These are phyloP conservation scores for Drosophila subsilvestris DNA, from an alignment of 2,888 invertebrate species.

Conservation along the genomic window DNA sequence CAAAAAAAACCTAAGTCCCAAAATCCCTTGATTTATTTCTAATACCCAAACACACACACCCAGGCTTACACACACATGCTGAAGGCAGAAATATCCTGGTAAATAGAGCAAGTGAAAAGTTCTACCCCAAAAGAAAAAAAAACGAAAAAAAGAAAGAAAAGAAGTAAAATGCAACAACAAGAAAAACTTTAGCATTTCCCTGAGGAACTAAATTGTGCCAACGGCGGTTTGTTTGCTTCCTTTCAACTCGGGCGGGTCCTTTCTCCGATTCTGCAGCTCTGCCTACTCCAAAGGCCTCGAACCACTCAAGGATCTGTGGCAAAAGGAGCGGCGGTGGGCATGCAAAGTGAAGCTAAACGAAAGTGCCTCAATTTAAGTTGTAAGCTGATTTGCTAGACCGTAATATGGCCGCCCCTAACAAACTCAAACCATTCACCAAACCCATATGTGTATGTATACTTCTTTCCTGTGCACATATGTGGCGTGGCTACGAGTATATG, in stretches of 20 bases:
- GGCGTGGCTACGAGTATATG: constrained; percentile 28
- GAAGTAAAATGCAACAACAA: constrained; percentile 36
- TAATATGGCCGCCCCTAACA: constrained; percentile 49
- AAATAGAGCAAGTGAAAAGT: constrained; percentile 75
- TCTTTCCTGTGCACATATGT: constrained; percentile 26
- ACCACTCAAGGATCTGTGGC: constrained; percentile 65
- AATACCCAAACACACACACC: constrained; percentile 44
- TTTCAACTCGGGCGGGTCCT: constrained; percentile 17
- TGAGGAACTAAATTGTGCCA: constrained; percentile 77
- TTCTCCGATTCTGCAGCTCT: neutral
- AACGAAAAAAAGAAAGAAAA: constrained; percentile 3
- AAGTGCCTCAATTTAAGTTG: constrained; percentile 81
- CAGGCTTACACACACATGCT: neutral
- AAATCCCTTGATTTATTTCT: constrained; percentile 80
- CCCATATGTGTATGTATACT: constrained; percentile 14
- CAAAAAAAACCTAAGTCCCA: constrained; percentile 69
- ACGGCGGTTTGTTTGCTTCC: constrained; percentile 66
- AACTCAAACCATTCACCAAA: constrained; percentile 3
- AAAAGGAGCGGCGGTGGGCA: constrained; percentile 44
- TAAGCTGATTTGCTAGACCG: constrained; percentile 74
- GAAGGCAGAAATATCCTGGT: constrained; percentile 48
- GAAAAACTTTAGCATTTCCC: constrained; percentile 66
- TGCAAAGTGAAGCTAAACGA: constrained; percentile 79
- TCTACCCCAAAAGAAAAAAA: constrained; percentile 10
- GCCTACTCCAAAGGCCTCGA: constrained; percentile 46